Evolutionary conservation across 1,140 invertebrate genomes (phyloP), one percentile per base, ranked within the genome.

Genomic region (Eueides isabella): DNA sequence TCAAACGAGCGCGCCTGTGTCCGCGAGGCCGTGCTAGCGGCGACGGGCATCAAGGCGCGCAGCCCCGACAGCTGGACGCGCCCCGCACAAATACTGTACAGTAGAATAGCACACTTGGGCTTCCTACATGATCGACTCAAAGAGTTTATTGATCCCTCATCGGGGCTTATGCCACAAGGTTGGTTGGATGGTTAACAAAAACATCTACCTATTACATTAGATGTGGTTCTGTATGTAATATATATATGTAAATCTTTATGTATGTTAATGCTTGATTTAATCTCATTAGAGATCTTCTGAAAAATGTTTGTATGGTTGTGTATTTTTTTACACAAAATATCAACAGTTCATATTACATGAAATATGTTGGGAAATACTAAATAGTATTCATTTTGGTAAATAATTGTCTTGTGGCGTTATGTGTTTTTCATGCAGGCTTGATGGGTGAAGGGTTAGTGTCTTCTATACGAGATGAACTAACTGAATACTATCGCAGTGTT

Each of bases 391-490:
- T n/a, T n/a, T n/a, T n/a, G n/a, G 35, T 38, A 16, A 14, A 14
- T 44, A 19, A 44, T 44, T 44, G 41, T 44, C 7, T 55, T 55
- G 48, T 55, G 11, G 23, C 48, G 48, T 26, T 55, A 26, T 55
- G 5, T 48, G 48, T 55, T 23, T 55, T 55, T 55, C n/a, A 55
- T 91, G 90, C 88, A 88, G 98, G 98, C 35, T 92, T 97, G 61
- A 96, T 98, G 78, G 96, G 96, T 30, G 97, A 98, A 92, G 97
- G 97, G 72, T 96, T 99, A 77, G 96, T 97, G 67, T 95, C 97
- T n/a, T 97, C 96, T 7, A 93, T 99, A 33, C 95, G 97, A 80
- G 95, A 97, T 75, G 97, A 99, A 88, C 92, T 99, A 0, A 96
- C 95, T 2, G 96, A 97, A 80, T 99, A 98, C 88, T 98, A 98